These are phyloP conservation scores for Schizaphis graminum DNA, from an alignment of 2,888 invertebrate genomes.

Conservation along the genomic window DNA sequence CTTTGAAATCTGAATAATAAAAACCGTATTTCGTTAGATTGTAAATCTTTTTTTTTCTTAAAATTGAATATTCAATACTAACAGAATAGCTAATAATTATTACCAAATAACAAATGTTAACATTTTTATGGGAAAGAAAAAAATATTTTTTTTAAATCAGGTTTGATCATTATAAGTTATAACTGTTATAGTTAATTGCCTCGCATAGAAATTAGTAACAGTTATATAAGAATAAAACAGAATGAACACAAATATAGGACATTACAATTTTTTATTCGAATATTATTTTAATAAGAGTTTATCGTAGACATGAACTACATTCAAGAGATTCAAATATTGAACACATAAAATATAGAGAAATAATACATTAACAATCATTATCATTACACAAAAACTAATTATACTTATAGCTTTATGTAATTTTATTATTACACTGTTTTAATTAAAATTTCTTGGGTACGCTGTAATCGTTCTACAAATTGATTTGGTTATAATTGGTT, in stretches of 20 bases:
- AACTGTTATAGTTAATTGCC: neutral
- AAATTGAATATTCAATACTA: neutral
- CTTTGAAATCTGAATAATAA: neutral
- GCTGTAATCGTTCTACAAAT: neutral
- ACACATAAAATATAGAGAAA: neutral
- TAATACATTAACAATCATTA: neutral
- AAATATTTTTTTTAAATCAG: neutral
- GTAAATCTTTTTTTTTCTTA: neutral
- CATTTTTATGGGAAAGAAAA: no score
- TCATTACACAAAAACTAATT: neutral
- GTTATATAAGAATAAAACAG: neutral
- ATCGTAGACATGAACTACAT: neutral
- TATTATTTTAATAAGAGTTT: neutral
- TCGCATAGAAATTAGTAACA: neutral
- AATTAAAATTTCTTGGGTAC: neutral
- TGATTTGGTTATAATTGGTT: neutral
- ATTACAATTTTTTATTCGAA: neutral
- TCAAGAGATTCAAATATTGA: neutral
- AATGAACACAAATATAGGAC: neutral
- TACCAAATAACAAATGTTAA: neutral
- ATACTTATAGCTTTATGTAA: slow-evolving; percentile 4
- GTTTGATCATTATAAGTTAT: neutral
- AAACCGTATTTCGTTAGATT: neutral
- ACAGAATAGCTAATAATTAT: neutral
- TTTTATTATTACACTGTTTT: neutral